These are phyloP conservation scores for Drosophila formosana DNA, from an alignment of 2,888 invertebrate species.

Conservation along the genomic window DNA sequence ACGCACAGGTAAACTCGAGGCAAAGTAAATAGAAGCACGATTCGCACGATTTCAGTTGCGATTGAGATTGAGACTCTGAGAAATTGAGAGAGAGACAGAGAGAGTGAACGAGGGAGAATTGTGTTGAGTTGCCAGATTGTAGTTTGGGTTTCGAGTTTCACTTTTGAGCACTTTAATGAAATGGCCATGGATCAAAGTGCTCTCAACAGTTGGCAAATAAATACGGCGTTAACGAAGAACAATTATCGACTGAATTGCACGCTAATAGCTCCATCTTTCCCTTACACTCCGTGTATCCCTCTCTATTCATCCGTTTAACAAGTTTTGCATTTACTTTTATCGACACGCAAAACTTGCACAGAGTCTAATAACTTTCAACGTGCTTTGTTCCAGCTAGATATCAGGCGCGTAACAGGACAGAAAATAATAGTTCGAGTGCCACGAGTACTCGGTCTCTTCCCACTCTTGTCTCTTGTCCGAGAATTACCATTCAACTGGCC, in stretches of 20 bases:
- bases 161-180: slow-evolving; percentile 60
- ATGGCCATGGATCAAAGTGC: slow-evolving; percentile 58
- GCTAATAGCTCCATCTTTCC: slow-evolving; percentile 21
- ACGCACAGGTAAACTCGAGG: slow-evolving; percentile 32
- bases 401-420: slow-evolving; percentile 62
- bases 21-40: slow-evolving; percentile 63
- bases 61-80: background rate
- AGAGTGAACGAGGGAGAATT: slow-evolving; percentile 2
- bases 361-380: slow-evolving; percentile 63
- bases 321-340: slow-evolving; percentile 65
- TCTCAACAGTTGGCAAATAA: slow-evolving; percentile 27
- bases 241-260: slow-evolving; percentile 44
- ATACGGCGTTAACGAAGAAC: slow-evolving; percentile 23
- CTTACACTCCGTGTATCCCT: background rate
- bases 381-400: slow-evolving; percentile 45
- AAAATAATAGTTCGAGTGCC: slow-evolving; percentile 15
- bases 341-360: slow-evolving; percentile 51
- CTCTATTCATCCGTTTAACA: slow-evolving; percentile 15
- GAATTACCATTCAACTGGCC: slow-evolving; percentile 26
- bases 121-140: slow-evolving; percentile 20
- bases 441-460: background rate
- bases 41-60: slow-evolving; percentile 46
- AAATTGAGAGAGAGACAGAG: background rate
- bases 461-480: background rate
- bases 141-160: slow-evolving; percentile 39